Evolutionary conservation across 2,888 invertebrate genomes (phyloP), one percentile per base, ranked within the genome.

Genomic region (Sthenelais limicola): DNA sequence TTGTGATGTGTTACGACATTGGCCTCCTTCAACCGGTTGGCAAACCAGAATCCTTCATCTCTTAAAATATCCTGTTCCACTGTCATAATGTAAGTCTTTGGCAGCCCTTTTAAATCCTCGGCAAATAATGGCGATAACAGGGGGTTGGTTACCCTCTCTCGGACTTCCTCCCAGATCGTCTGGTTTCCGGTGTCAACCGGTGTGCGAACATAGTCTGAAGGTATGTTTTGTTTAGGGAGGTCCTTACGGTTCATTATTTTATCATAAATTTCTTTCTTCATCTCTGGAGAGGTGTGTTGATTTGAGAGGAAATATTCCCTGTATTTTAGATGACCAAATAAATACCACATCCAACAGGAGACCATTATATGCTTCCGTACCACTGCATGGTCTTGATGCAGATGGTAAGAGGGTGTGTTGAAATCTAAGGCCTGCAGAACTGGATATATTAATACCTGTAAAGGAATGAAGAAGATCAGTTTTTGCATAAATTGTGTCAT

Each of bases 371-470:
- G 67, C 21, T 43, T 48, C 1, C 47, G 47, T 18, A 67, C 47
- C 18, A 67, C 48, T 5, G 67, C 47, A 26, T 67, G 47, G 28
- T 48, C 30, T 48, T 48, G 47, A n/a, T 67, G 67, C 21, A 15
- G 24, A 32, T 48, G 67, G 48, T 67, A 67, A 48, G 67, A 67
- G 3, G 67, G 67, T 1, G 67, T 67, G 48, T 48, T 47, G 30
- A 48, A 68, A 38, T 72, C 68, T 12, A 68, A 12, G 18, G 72
- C 68, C 56, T 72, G 72, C 9, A 72, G 72, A 9, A 47, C 68
- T 7, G 72, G 72, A 52, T 72, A 72, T 21, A 67, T 67, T 9
- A 67, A 48, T 48, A 67, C 67, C 48, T 67, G 47, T 1, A 1
- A n/a, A 9, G 5, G 54, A 32, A 28, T 12, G 7, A 28, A 43